Evolutionary conservation across 2,888 invertebrate genomes (phyloP), one percentile per base, ranked within the genome.

Genomic region (Sphaerophoria rueppellii): DNA sequence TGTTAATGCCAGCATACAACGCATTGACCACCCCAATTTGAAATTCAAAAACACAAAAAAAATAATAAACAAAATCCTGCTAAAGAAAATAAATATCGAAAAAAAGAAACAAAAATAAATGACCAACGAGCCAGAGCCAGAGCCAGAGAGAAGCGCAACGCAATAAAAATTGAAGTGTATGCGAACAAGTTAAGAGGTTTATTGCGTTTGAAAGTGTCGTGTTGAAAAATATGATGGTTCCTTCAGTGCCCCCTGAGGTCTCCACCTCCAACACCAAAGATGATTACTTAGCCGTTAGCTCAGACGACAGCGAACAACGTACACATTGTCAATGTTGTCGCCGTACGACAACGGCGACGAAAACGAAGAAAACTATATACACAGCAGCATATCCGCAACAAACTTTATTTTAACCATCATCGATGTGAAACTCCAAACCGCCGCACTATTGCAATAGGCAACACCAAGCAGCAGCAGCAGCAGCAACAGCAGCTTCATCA

Each of bases 171-270:
- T 86, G 79, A 87, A 87, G 85, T 86, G 85, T 87, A 87, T 87
- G 87, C 85, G 87, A 87, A 87, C 87, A 87, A 87, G 86, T 87
- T 87, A 87, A 87, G 87, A 86, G 87, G 87, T 87, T 87, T 87
- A 87, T 86, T 87, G 82, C 82, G 72, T 87, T 87, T 78, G 81
- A 83, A 87, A 87, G 87, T 87, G 87, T 87, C 86, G 86, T 83
- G 87, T 86, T 87, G 87, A 87, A 87, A 87, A 87, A 87, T 87
- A 85, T 77, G 87, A 87, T 85, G 81, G 58, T 81, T 77, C 76
- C 76, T 54, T 63, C 76, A 54, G 55, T 73, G 81, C 75, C 67
- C 61, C 72, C 72, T 70, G 69, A 85, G 76, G 73, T 80, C 72
- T 73, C 63, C 81, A 85, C 85, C 85, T 81, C 76, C 69, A 77